Percentiles rank a stretch among this genome's conserved stretches.
Evolutionary conservation across 2,113 vertebrate species (phyloP).

Genomic region (Bagarius yarrelli): DNA sequence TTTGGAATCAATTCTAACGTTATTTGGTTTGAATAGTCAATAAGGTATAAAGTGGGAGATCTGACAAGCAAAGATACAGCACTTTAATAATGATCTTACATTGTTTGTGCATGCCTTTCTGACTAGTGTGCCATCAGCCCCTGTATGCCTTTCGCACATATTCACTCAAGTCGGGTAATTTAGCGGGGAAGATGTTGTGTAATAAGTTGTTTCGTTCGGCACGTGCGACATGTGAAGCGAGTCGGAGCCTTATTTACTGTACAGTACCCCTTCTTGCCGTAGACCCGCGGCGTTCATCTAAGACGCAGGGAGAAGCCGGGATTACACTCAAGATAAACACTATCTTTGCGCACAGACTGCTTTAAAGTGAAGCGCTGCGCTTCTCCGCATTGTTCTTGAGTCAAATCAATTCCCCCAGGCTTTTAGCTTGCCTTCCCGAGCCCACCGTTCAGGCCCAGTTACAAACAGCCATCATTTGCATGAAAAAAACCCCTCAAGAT

Average conservation of each 20-base stretch:
- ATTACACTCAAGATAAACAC: conserved; percentile 58
- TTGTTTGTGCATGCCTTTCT: conserved; percentile 58
- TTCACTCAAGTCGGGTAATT: conserved; percentile 27
- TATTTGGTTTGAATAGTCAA: conserved; percentile 72
- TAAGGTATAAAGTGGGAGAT: conserved; percentile 62
- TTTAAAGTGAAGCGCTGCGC: conserved; percentile 31
- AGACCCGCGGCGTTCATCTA: conserved; percentile 40
- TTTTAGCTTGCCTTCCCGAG: conserved; percentile 48
- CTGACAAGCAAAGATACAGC: conserved; percentile 48
- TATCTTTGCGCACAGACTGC: conserved; percentile 50
- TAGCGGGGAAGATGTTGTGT: conserved; percentile 25
- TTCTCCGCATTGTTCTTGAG: conserved; percentile 66
- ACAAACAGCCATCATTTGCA: conserved; percentile 74
- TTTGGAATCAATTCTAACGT: conserved; percentile 78
- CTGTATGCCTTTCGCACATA: conserved; percentile 8
- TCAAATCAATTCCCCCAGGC: conserved; percentile 68
- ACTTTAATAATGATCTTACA: conserved; percentile 54
- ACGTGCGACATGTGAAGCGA: conserved; percentile 40
- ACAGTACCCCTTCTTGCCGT: conserved; percentile 11
- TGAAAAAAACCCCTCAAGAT: conserved; percentile 50
- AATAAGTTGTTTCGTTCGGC: conserved; percentile 38
- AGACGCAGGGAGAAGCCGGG: conserved; percentile 48
- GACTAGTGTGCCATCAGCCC: background rate
- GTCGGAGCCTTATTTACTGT: conserved; percentile 51
- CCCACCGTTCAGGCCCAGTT: conserved; percentile 68